Evolutionary conservation across 2,888 invertebrate species (phyloP).

Genomic region (Cheilosia pagana): DNA sequence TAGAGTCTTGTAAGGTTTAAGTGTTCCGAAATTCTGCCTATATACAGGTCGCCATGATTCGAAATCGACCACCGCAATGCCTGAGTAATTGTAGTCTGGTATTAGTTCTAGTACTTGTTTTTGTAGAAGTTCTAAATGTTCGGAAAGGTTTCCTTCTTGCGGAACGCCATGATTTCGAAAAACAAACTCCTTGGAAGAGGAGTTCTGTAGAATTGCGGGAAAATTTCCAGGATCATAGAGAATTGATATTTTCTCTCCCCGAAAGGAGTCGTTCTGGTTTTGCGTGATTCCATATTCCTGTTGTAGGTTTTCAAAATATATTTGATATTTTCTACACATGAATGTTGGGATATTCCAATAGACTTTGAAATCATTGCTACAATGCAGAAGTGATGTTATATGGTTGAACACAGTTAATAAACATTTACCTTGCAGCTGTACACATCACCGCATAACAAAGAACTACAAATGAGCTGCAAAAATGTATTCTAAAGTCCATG

Average conservation of each 20-base stretch:
- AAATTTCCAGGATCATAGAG: slow-evolving; percentile 66
- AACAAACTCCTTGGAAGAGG: slow-evolving; percentile 54
- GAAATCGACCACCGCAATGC: slow-evolving; percentile 59
- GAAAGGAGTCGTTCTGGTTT: slow-evolving; percentile 57
- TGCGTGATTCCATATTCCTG: slow-evolving; percentile 57
- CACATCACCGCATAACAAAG: slow-evolving; percentile 8
- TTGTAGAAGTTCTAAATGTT: slow-evolving; percentile 45
- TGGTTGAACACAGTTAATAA: not conserved
- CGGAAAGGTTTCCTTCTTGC: slow-evolving; percentile 52
- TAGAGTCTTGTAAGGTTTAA: slow-evolving; percentile 53
- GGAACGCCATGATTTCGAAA: slow-evolving; percentile 64
- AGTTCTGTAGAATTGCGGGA: slow-evolving; percentile 59
- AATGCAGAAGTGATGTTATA: not conserved
- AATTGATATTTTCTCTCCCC: slow-evolving; percentile 55
- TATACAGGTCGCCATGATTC: slow-evolving; percentile 66
- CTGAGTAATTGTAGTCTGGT: slow-evolving; percentile 39
- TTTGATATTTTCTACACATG: slow-evolving; percentile 62
- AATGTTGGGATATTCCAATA: slow-evolving; percentile 68
- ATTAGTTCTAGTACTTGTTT: slow-evolving; percentile 38
- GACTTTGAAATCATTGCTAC: slow-evolving; percentile 46
- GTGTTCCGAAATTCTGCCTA: slow-evolving; percentile 63
- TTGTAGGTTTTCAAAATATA: slow-evolving; percentile 44
- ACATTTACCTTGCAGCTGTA: not conserved
- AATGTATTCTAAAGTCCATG: slow-evolving; percentile 16
- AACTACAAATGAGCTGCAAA: slow-evolving; percentile 1